phyloP scores from a whole-genome alignment of 2,797 vertebrate species.

The Enteromius fasciolatus region DNA sequence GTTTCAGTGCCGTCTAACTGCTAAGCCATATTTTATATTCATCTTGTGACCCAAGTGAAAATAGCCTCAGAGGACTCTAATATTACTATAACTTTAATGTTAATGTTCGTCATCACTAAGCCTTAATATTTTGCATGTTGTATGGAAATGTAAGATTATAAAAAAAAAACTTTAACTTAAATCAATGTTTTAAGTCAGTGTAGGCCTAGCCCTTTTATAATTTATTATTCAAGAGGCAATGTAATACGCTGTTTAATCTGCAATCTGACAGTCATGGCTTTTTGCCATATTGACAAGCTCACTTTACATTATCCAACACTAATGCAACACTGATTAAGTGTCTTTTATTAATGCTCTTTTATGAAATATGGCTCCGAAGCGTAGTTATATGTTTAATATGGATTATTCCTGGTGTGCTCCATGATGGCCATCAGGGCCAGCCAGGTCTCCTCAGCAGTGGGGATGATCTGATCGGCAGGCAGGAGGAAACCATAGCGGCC shows the following conservation, averaged over 20 bases:
- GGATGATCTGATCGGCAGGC: constrained; percentile 88
- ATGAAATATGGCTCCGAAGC: neutral
- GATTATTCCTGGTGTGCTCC: constrained; percentile 76
- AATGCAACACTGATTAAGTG: neutral
- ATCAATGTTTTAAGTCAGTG: neutral
- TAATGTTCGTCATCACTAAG: neutral
- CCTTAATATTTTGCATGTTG: neutral
- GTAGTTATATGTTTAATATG: constrained; percentile 67
- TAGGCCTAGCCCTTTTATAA: neutral
- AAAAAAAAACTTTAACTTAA: neutral
- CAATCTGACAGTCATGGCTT: neutral
- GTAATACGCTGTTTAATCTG: neutral
- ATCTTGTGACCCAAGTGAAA: neutral
- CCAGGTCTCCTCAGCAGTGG: constrained; percentile 91
- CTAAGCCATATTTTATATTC: neutral
- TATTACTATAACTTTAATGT: neutral
- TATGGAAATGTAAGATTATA: neutral
- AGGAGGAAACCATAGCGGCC: constrained; percentile 89
- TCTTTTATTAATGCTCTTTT: neutral
- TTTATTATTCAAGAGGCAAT: neutral
- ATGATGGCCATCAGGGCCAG: constrained; percentile 86
- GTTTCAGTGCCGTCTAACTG: too few relatives aligned
- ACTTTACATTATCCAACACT: neutral
- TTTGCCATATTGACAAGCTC: neutral
- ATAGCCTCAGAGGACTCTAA: neutral